Conservation (phyloP, 2,888 invertebrate species). For the Pheosia tremula region DNA sequence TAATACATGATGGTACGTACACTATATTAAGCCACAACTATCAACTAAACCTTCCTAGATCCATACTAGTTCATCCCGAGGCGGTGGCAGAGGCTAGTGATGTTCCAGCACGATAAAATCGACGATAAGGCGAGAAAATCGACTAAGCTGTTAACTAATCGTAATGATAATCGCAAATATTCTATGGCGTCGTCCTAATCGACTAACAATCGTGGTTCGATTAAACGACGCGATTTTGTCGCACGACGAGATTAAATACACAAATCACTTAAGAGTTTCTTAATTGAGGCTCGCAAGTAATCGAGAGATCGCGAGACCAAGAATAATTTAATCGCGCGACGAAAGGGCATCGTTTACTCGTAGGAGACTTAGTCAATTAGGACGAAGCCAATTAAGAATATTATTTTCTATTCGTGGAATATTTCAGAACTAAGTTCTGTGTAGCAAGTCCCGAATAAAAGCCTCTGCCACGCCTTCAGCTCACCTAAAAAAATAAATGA, state of each 20-base stretch:
- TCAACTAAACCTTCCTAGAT: constrained; percentile 30
- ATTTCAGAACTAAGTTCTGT: neutral
- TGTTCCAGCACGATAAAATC: neutral
- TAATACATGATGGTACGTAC: constrained; percentile 58
- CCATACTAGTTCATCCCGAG: constrained; percentile 27
- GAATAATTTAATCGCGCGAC: too few relatives aligned
- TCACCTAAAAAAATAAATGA: constrained; percentile 29
- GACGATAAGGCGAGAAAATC: neutral
- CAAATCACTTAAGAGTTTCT: too few relatives aligned
- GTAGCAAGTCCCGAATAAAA: neutral
- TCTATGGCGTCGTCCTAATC: neutral
- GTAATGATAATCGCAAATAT: neutral
- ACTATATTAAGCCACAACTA: constrained; percentile 41
- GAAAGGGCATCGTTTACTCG: too few relatives aligned
- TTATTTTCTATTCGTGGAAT: neutral
- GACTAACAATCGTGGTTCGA: too few relatives aligned
- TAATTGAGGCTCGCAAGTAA: too few relatives aligned
- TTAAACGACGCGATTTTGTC: too few relatives aligned
- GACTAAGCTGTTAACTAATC: neutral
- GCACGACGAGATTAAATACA: too few relatives aligned
- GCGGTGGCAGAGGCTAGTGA: constrained; percentile 15
- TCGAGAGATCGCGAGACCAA: too few relatives aligned
- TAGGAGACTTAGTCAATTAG: too few relatives aligned
- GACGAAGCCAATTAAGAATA: too few relatives aligned
- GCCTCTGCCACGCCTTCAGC: constrained; percentile 15